These are phyloP conservation scores for Cardinalis cardinalis DNA, from an alignment of 2,113 vertebrate species.

Conservation along the genomic window DNA sequence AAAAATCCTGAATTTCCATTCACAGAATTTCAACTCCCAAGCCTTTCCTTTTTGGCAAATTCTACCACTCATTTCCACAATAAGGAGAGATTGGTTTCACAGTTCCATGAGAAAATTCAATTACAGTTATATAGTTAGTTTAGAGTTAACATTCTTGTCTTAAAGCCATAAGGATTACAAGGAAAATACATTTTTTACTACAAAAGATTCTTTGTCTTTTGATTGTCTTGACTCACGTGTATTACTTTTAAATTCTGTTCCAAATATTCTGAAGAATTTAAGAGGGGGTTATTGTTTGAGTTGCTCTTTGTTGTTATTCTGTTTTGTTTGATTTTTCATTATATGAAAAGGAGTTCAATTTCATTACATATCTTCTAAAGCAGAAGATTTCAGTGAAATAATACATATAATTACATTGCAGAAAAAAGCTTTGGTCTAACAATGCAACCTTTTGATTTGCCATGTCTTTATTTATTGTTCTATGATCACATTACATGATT, in stretches of 20 bases:
- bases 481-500: background rate
- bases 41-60: background rate
- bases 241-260: background rate
- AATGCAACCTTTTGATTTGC: background rate
- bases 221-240: background rate
- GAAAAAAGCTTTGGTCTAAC: background rate
- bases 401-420: background rate
- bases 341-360: background rate
- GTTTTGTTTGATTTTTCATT: background rate
- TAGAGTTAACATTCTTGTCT: background rate
- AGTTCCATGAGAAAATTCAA: background rate
- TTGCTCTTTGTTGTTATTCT: background rate
- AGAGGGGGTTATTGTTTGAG: accelerated
- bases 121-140: background rate
- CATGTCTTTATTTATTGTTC: background rate
- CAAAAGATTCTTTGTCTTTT: background rate
- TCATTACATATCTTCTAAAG: background rate
- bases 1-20: background rate
- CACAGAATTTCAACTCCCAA: background rate
- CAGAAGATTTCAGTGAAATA: background rate
- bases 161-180: background rate
- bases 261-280: background rate
- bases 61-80: background rate
- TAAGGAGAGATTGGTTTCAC: background rate
- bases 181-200: background rate